A percentile compares a stretch with the other conserved stretches of the same genome.
Conservation (phyloP, 2,113 vertebrate species). For the Paratilapia polleni region DNA sequence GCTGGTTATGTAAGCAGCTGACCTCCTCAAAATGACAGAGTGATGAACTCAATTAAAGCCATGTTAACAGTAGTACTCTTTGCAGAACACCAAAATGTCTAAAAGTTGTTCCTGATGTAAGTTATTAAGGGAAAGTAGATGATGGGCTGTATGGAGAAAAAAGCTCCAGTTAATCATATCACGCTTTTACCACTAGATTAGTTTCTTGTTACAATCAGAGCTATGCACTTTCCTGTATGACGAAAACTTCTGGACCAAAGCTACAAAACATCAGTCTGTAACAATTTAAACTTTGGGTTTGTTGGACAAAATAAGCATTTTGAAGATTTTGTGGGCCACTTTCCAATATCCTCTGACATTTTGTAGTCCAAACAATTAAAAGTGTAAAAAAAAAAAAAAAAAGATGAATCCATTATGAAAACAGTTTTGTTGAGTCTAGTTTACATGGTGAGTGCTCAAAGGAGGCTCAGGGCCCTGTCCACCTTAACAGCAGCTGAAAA, state of each 20-base stretch:
- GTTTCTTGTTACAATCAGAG: background rate
- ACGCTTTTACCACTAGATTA: background rate
- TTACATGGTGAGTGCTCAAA: background rate
- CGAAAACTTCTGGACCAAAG: background rate
- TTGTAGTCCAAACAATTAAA: background rate
- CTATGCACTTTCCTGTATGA: background rate
- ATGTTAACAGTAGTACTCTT: background rate
- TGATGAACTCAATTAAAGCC: background rate
- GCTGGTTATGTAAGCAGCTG: constrained; percentile 45
- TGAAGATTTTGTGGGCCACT: background rate
- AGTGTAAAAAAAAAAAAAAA: background rate
- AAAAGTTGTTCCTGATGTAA: background rate
- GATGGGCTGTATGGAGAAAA: background rate
- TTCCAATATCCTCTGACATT: background rate
- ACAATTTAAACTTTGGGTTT: background rate
- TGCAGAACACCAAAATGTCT: background rate
- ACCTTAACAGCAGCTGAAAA: background rate
- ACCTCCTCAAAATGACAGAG: constrained; percentile 30
- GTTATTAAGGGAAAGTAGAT: background rate
- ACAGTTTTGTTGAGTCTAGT: background rate
- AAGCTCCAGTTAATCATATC: background rate
- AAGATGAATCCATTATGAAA: background rate
- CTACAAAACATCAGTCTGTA: background rate
- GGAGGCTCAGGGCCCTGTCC: background rate
- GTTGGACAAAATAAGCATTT: background rate